Percentiles rank a stretch among this genome's conserved stretches.
These are phyloP conservation scores for Desmodus rotundus DNA, from an alignment of 2,113 vertebrate species.

Conservation along the genomic window DNA sequence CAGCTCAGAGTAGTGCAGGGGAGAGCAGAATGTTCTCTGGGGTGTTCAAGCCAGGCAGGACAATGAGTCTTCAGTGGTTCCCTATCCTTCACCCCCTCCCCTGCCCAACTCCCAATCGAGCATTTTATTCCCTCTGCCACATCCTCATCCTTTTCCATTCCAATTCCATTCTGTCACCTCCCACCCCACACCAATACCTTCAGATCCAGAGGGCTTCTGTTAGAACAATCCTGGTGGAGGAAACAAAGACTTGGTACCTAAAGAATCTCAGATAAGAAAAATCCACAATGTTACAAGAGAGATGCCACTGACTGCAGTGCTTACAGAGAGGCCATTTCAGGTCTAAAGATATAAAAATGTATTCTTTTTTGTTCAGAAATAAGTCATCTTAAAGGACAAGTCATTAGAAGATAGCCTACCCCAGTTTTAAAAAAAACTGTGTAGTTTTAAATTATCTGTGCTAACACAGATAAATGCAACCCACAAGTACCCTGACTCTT, in stretches of 20 bases:
- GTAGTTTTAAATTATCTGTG: background rate
- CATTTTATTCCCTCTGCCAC: background rate
- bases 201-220: background rate
- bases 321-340: background rate
- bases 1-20: background rate
- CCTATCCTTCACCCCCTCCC: background rate
- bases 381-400: background rate
- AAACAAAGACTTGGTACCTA: background rate
- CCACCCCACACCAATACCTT: background rate
- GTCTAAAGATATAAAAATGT: background rate
- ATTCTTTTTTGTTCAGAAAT: conserved; percentile 2
- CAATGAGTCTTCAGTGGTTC: background rate
- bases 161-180: background rate
- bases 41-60: background rate
- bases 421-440: background rate
- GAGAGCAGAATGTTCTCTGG: background rate
- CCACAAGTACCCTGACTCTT: background rate
- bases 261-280: background rate
- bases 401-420: background rate
- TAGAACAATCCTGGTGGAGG: background rate
- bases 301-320: background rate
- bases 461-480: background rate
- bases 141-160: background rate
- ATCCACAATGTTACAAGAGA: background rate
- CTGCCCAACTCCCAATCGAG: background rate